Conservation (phyloP, 30 jellyfish, hydroid and myxozoan species). For the Rhopilema esculentum region DNA sequence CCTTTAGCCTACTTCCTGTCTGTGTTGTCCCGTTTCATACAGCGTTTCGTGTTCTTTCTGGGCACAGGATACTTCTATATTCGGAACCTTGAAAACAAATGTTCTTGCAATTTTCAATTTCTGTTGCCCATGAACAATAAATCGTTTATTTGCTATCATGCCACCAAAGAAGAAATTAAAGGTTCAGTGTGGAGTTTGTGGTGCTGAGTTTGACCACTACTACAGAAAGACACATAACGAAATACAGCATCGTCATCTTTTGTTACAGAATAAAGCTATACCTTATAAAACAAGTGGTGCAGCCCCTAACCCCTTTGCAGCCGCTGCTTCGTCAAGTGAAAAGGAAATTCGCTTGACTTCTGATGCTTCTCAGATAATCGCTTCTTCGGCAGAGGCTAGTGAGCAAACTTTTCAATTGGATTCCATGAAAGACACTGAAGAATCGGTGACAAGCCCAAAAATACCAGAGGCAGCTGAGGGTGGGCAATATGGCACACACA, state of each 20-base stretch:
- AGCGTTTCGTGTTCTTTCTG: background rate
- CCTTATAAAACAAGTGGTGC: background rate
- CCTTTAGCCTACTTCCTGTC: conserved; percentile 8
- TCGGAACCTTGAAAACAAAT: conserved; percentile 12
- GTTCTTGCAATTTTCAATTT: conserved; percentile 3
- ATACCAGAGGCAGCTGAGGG: conserved; percentile 14
- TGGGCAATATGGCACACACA: conserved; percentile 27
- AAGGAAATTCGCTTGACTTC: too few relatives aligned
- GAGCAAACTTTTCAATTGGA: conserved; percentile 20
- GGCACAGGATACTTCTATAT: background rate
- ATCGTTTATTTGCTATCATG: conserved; percentile 12
- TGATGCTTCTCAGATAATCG: too few relatives aligned
- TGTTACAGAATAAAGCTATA: background rate
- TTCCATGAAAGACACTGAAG: conserved; percentile 14
- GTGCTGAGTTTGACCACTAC: conserved; percentile 26
- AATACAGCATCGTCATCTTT: too few relatives aligned
- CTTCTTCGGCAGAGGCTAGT: too few relatives aligned
- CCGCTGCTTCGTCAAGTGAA: conserved; percentile 11
- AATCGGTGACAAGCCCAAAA: too few relatives aligned
- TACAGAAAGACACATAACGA: conserved; percentile 25
- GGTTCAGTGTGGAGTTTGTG: background rate
- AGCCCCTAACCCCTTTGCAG: background rate
- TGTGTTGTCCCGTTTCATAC: conserved; percentile 2
- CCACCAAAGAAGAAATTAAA: background rate
- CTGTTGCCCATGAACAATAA: background rate